Percentiles rank a stretch among this genome's conserved stretches.
Conservation (phyloP, 2,797 vertebrate genomes). For the Rhinoraja longicauda region DNA sequence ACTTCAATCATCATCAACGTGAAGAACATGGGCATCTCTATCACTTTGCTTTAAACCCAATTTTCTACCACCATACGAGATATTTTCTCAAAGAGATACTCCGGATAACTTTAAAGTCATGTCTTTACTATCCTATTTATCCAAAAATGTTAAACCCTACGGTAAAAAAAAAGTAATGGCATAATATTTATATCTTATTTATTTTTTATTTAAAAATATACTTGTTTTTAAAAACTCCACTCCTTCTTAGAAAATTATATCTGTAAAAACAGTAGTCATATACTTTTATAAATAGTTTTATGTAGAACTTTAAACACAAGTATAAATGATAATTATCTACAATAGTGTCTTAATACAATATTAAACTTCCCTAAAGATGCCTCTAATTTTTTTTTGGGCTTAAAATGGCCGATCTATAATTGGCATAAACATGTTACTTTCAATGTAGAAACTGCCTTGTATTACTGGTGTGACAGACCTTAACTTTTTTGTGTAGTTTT, state of each 20-base stretch:
- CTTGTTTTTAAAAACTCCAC: not conserved
- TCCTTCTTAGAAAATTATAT: not conserved
- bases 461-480: slow-evolving; percentile 74
- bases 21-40: slow-evolving; percentile 76
- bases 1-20: slow-evolving; percentile 66
- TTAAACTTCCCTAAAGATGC: not conserved
- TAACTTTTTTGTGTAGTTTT: slow-evolving; percentile 97
- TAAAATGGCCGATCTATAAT: slow-evolving; percentile 64
- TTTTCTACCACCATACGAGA: slow-evolving; percentile 64
- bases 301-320: not conserved
- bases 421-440: slow-evolving; percentile 59
- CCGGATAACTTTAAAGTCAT: slow-evolving; percentile 72
- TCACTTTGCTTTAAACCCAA: slow-evolving; percentile 69
- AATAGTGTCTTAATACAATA: not conserved
- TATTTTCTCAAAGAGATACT: slow-evolving; percentile 82
- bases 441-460: slow-evolving; percentile 64
- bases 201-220: not conserved
- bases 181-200: not conserved
- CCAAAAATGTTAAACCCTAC: slow-evolving; percentile 51
- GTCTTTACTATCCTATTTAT: slow-evolving; percentile 72
- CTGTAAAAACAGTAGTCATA: not conserved
- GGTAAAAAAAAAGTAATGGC: slow-evolving; percentile 55
- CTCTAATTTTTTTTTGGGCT: slow-evolving; percentile 47
- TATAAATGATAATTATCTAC: not conserved
- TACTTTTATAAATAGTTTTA: not conserved